Conservation (phyloP, 2,797 vertebrate species). For the Aselliscus stoliczkanus region DNA sequence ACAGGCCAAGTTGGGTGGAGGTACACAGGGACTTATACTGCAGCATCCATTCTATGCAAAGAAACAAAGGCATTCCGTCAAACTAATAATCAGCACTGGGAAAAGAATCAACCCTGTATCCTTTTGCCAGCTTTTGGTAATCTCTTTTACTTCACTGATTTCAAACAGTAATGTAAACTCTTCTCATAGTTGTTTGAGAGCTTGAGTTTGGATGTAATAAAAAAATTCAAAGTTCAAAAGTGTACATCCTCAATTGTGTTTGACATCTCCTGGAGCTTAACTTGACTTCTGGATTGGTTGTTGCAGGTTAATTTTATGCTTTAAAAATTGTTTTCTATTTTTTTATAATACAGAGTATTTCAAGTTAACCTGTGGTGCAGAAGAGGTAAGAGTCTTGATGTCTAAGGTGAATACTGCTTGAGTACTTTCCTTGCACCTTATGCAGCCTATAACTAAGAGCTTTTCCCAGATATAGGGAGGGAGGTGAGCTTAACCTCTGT, state of each 20-base stretch:
- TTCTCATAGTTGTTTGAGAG: background rate
- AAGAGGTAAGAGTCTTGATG: background rate
- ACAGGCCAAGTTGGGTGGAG: background rate
- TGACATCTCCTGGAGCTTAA: background rate
- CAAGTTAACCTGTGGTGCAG: background rate
- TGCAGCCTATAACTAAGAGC: background rate
- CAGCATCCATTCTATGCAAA: background rate
- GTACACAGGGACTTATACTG: background rate
- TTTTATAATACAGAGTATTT: background rate
- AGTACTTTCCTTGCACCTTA: background rate
- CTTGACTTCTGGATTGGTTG: background rate
- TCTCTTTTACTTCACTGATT: background rate
- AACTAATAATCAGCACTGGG: background rate
- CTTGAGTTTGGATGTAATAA: background rate
- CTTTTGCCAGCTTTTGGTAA: background rate
- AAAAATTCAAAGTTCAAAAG: background rate
- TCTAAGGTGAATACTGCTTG: background rate
- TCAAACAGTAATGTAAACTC: slow-evolving; percentile 11
- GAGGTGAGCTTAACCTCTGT: background rate
- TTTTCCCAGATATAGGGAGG: background rate
- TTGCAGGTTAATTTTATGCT: background rate
- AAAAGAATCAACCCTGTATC: background rate
- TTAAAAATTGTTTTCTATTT: background rate
- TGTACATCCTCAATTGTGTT: background rate
- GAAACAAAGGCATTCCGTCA: background rate